These are phyloP conservation scores for Halichoerus grypus DNA, from an alignment of 2,113 vertebrate genomes.

Conservation along the genomic window DNA sequence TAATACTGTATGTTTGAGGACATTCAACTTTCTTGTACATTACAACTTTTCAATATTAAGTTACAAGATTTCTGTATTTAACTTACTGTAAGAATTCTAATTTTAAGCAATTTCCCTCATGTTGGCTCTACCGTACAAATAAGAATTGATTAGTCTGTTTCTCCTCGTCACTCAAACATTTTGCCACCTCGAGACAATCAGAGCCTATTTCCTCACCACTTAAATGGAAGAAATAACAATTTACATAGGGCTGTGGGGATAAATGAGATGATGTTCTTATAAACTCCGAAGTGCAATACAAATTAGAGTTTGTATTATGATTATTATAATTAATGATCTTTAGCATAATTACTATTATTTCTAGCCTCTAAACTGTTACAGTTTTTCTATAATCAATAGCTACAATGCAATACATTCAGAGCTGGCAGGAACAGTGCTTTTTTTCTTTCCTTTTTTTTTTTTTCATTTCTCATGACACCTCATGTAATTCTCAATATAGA, in stretches of 20 bases:
- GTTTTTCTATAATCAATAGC: slow-evolving; percentile 1
- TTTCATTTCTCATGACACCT: not conserved
- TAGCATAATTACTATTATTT: not conserved
- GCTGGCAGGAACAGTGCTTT: not conserved
- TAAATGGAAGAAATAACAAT: not conserved
- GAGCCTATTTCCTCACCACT: not conserved
- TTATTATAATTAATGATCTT: not conserved
- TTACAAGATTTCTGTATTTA: not conserved
- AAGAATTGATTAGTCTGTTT: not conserved
- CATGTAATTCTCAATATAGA: slow-evolving; percentile 39
- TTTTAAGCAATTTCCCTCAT: not conserved
- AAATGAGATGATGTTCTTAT: not conserved
- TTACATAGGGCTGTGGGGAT: not conserved
- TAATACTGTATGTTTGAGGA: not conserved
- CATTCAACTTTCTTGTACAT: not conserved
- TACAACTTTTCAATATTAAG: not conserved
- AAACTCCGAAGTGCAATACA: not conserved
- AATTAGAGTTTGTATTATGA: slow-evolving; percentile 12
- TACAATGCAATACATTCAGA: not conserved
- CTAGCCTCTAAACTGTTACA: not conserved
- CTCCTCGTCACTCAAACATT: not conserved
- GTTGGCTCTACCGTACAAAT: not conserved
- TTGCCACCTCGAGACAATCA: not conserved
- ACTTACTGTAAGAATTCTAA: not conserved
- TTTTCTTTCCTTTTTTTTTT: not conserved